Conservation (phyloP, 2,888 invertebrate species). For the Byasa hedistus region DNA sequence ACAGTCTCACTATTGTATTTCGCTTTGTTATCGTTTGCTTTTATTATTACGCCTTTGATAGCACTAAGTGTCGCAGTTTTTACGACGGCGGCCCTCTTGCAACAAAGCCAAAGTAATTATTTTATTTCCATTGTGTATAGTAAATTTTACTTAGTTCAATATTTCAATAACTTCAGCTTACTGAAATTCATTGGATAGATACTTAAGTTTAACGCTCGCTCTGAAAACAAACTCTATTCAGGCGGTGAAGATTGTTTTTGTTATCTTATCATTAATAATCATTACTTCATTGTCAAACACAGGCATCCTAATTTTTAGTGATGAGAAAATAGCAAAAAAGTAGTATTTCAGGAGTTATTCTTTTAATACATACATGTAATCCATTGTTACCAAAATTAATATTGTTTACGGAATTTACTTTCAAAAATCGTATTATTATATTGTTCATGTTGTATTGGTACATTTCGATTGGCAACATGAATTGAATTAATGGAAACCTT, state of each 20-base stretch:
- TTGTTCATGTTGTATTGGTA: background rate
- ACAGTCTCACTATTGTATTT: conserved; percentile 49
- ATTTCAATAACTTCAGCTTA: conserved; percentile 28
- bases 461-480: background rate
- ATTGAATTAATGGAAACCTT: conserved; percentile 22
- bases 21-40: conserved; percentile 58
- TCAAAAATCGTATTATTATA: no score
- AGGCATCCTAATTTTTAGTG: no score
- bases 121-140: conserved; percentile 40
- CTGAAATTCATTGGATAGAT: background rate
- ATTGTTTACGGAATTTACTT: no score
- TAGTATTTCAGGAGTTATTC: no score
- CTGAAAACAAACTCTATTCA: background rate
- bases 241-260: no score
- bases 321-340: no score
- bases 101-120: conserved; percentile 50
- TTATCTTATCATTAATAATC: no score
- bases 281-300: no score
- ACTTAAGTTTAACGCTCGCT: background rate
- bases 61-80: conserved; percentile 63
- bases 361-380: no score
- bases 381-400: no score
- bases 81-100: conserved; percentile 46
- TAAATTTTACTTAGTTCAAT: conserved; percentile 28
- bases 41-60: conserved; percentile 67